Base-by-base conservation (phyloP, 2,797 vertebrate species). In the Pipistrellus nathusii region DNA sequence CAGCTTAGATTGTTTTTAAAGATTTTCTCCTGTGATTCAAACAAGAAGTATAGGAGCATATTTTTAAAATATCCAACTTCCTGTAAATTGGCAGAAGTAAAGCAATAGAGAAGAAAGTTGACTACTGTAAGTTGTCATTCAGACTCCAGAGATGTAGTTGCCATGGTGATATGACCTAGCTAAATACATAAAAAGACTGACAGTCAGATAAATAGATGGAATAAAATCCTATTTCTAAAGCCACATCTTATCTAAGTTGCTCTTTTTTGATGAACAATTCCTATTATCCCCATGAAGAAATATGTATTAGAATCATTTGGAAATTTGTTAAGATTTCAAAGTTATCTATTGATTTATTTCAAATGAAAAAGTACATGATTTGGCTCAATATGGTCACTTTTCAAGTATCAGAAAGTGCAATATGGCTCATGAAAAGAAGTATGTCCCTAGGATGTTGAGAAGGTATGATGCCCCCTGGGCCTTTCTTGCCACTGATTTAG, bases 381-480 rank as follows among this genome's bases (percentile, higher is more conserved):
- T 68, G 48, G 6, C 27, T 21, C 66, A 38, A 51, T 27, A 32
- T 0, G 14, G 44, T 23, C 4, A 14, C 25, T 62, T 30, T 62
- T 62, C 59, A 62, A 15, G 59, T 62, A 15, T 62, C 59, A 59
- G 25, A 8, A 41, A 4, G 1, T 5, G 59, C 25, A 13, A 7
- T 13, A 25, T 10, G 8, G 35, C 30, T 32, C 25, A 4, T 69
- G 35, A 41, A 18, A 51, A 53, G 17, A 72, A 1, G 5, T 20
- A 1, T 46, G 66, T 23, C 6, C 8, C 15, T 6, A 6, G 23
- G 9, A 8, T 7, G 0, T 9, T 35, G 69, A 69, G 44, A 75
- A 55, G 6, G 1, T 1, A 0, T 32, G 11, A 7, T 1, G 0
- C 27, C 3, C 10, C 55, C 25, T 1, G 8, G 21, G 9, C 20